Base-by-base conservation (phyloP, 2,888 invertebrate genomes). In the Exocentrus adspersus region DNA sequence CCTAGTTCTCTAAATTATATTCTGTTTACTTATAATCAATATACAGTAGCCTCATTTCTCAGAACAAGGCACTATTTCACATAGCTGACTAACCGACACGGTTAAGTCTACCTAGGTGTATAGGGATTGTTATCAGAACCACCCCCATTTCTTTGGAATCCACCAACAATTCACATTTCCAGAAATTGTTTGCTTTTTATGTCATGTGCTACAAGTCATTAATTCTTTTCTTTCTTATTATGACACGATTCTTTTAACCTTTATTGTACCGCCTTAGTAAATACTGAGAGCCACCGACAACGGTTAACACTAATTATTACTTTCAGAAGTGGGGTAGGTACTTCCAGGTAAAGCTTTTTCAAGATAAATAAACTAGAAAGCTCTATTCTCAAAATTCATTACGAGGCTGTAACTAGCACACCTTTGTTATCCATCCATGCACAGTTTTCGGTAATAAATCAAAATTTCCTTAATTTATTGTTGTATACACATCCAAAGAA, bases 31-130 rank as follows among this genome's bases (percentile, higher is more conserved):
- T 43, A 24, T 43, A 54, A 43, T 54, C 54, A 43, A 54, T 54
- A 54, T 54, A 54, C 43, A 41, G 30, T 54, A 54, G 54, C 54
- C 54, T 54, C 43, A 54, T 54, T 54, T 54, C 54, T 43, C 43
- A 54, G 54, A 54, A 54, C 43, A 54, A 43, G 54, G 54, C 54
- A 45, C 43, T 54, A 54, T 54, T 54, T 54, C 19, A 54, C 54
- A 42, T 43, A 43, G 30, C 43, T 54, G 54, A 54, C 54, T 54
- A 54, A 54, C 41, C 37, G 41, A 41, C 41, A 24, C 41, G 7
- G 53, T 53, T 53, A 21, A 24, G 43, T 48, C 28, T 48, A 48
- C 24, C 28, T 28, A 24, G 48, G 28, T 46, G 21, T 46, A 24
- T 48, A 43, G 28, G 54, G 54, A 17, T 53, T 53, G 41, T 54